phyloP scores from a whole-genome alignment of 2,888 invertebrate genomes.

The Drosophila imparisetae region DNA sequence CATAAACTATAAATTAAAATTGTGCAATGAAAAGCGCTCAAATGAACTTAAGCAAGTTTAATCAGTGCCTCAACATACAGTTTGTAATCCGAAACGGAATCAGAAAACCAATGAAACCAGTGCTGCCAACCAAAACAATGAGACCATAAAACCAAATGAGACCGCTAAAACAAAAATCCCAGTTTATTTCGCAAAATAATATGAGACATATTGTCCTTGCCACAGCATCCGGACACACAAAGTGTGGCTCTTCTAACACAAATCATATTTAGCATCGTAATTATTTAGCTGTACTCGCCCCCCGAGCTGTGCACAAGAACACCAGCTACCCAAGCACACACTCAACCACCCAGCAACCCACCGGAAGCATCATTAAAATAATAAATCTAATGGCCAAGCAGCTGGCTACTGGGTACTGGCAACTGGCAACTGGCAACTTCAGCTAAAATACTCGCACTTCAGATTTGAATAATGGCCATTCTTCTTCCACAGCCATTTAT shows the following conservation, averaged over 20 bases:
- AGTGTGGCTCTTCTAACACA: constrained; percentile 27
- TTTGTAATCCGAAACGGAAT: constrained; percentile 67
- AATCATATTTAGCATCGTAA: constrained; percentile 74
- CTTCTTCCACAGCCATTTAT: constrained; percentile 10
- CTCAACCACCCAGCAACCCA: constrained; percentile 3
- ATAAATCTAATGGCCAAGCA: constrained; percentile 70
- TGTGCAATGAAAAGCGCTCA: neutral
- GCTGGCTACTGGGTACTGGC: constrained; percentile 47
- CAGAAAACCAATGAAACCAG: constrained; percentile 30
- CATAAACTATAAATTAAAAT: neutral
- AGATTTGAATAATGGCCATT: constrained; percentile 50
- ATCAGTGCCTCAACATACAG: constrained; percentile 30
- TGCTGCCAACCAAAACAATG: constrained; percentile 1
- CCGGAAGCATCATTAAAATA: constrained; percentile 61
- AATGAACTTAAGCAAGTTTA: neutral
- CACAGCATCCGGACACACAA: constrained; percentile 36
- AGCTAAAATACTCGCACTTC: constrained; percentile 23
- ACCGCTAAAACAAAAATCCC: constrained; percentile 1
- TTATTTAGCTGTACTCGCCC: constrained; percentile 60
- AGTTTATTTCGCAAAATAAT: constrained; percentile 38
- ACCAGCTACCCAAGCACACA: neutral
- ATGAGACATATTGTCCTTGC: constrained; percentile 44
- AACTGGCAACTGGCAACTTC: constrained; percentile 29
- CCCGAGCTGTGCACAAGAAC: constrained; percentile 4
- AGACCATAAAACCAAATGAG: neutral